These are phyloP conservation scores for Nansenia antarctica DNA, from an alignment of 2,113 vertebrate species.

Conservation along the genomic window DNA sequence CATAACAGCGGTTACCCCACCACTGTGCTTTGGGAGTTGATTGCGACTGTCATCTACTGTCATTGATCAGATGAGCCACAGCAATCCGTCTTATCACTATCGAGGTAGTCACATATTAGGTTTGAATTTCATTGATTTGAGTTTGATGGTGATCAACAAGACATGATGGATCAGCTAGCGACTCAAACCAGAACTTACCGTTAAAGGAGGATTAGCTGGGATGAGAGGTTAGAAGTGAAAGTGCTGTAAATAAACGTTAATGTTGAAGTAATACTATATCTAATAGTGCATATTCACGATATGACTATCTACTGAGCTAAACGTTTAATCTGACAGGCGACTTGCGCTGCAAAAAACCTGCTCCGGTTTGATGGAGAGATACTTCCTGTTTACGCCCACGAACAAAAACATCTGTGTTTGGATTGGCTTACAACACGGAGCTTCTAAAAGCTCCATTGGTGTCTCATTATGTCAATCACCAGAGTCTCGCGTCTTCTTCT, in stretches of 20 bases:
- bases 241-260: neutral
- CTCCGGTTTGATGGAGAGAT: neutral
- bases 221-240: neutral
- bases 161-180: neutral
- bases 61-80: too few species aligned
- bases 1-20: too few species aligned
- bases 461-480: neutral
- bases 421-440: neutral
- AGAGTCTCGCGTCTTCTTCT: too few species aligned
- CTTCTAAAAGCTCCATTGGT: neutral
- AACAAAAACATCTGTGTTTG: neutral
- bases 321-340: neutral
- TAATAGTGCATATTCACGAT: neutral
- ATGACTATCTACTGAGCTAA: neutral
- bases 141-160: neutral
- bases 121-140: neutral
- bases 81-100: too few species aligned
- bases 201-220: neutral
- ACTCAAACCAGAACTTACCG: neutral
- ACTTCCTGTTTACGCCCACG: neutral
- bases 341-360: neutral
- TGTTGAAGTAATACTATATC: neutral
- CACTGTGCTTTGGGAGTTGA: too few species aligned
- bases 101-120: too few species aligned
- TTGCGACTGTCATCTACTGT: too few species aligned